These are phyloP conservation scores for Lasioglossum malachurum DNA, from an alignment of 2,888 invertebrate species.

Conservation along the genomic window DNA sequence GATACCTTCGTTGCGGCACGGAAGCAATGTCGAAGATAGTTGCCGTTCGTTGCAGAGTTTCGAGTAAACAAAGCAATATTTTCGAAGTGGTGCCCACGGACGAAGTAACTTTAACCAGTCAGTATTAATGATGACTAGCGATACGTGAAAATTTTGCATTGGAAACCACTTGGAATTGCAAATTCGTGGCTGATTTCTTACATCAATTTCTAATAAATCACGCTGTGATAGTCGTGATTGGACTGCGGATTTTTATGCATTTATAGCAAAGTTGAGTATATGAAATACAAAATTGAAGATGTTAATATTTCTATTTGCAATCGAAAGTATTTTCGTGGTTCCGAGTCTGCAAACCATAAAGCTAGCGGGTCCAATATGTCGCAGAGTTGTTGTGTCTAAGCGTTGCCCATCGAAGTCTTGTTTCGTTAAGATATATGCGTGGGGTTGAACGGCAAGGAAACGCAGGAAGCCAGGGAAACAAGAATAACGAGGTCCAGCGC, in stretches of 20 bases:
- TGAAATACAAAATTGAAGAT: no score
- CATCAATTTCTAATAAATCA: no score
- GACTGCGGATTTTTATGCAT: no score
- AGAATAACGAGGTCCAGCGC: constrained; percentile 44
- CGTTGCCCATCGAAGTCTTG: neutral
- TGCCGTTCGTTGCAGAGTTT: constrained; percentile 15
- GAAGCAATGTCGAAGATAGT: constrained; percentile 27
- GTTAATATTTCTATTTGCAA: no score
- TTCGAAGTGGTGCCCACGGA: neutral
- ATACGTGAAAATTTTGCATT: neutral
- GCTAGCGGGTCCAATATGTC: neutral
- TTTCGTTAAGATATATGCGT: constrained; percentile 21
- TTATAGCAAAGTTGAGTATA: no score
- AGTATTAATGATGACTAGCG: neutral
- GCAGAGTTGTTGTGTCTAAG: neutral
- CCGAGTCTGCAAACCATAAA: neutral
- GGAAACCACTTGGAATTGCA: neutral
- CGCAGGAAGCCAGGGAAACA: constrained; percentile 27
- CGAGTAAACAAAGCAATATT: constrained; percentile 41
- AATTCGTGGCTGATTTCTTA: neutral
- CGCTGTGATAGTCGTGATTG: no score
- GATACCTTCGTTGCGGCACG: constrained; percentile 19
- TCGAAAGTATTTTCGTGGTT: no score
- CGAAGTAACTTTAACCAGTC: neutral
- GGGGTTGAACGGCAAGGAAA: constrained; percentile 21